A percentile compares a stretch with the other conserved stretches of the same genome.
These are phyloP conservation scores for Atractosteus spatula DNA, from an alignment of 2,113 vertebrate species.

Conservation along the genomic window DNA sequence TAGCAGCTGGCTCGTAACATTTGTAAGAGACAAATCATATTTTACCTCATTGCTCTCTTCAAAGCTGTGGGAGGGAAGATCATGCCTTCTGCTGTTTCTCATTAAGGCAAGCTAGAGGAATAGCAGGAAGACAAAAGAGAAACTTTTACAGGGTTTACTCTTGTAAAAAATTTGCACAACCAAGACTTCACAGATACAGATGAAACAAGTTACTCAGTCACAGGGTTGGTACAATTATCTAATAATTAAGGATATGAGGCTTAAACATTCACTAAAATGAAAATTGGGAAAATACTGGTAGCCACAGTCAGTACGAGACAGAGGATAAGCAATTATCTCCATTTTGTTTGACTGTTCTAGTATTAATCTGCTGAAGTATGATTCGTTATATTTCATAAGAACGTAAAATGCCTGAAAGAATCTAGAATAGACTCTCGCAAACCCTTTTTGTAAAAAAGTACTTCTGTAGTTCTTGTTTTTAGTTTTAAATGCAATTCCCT, in stretches of 20 bases:
- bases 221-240: background rate
- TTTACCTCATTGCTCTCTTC: background rate
- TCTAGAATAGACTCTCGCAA: too few relatives aligned
- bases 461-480: too few relatives aligned
- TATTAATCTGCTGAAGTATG: too few relatives aligned
- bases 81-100: conserved; percentile 31
- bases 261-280: background rate
- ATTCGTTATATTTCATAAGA: too few relatives aligned
- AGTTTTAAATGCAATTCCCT: too few relatives aligned
- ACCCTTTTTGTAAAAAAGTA: too few relatives aligned
- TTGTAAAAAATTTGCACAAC: conserved; percentile 27
- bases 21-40: conserved; percentile 28
- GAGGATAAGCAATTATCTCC: too few relatives aligned
- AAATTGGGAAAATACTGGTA: too few relatives aligned
- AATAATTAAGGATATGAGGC: background rate
- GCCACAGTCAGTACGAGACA: too few relatives aligned
- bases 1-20: conserved; percentile 51
- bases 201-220: conserved; percentile 10
- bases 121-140: conserved; percentile 23
- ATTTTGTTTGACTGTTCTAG: too few relatives aligned
- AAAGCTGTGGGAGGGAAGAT: conserved; percentile 41
- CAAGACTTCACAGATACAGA: background rate
- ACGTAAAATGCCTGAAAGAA: too few relatives aligned
- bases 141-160: background rate
- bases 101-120: conserved; percentile 32